phyloP scores from a whole-genome alignment of 1,140 invertebrate genomes.

The Melipona quadrifasciata region DNA sequence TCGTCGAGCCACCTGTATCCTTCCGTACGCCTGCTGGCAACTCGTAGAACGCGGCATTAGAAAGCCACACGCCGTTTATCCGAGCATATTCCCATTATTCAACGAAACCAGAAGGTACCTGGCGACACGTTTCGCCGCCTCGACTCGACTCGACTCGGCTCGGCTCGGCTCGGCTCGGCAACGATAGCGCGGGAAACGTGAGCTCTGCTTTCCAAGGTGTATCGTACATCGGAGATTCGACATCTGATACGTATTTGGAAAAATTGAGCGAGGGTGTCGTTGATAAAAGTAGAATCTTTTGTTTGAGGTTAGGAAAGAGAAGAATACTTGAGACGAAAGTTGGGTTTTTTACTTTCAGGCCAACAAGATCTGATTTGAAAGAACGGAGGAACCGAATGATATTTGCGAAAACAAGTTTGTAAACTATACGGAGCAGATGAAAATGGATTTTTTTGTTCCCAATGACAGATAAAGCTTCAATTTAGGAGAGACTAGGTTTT shows the following conservation, averaged over 20 bases:
- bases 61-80: slow-evolving; percentile 33
- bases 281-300: not conserved
- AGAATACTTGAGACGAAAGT: not conserved
- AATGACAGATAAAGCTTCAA: too few relatives aligned
- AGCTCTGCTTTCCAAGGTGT: not conserved
- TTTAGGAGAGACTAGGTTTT: too few relatives aligned
- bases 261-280: not conserved
- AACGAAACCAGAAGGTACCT: slow-evolving; percentile 22
- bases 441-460: too few relatives aligned
- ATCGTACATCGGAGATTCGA: not conserved
- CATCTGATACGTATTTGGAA: not conserved
- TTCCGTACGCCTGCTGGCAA: not conserved
- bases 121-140: slow-evolving; percentile 1
- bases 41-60: slow-evolving; percentile 14
- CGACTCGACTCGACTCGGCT: not conserved
- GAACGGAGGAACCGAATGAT: too few relatives aligned
- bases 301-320: not conserved
- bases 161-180: too few relatives aligned
- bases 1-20: slow-evolving; percentile 64
- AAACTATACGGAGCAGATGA: too few relatives aligned
- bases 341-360: not conserved
- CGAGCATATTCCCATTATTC: slow-evolving; percentile 41
- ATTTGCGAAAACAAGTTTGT: too few relatives aligned
- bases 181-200: slow-evolving; percentile 23
- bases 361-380: too few relatives aligned